A percentile compares a stretch with the other conserved stretches of the same genome.
Conservation (phyloP, 2,888 invertebrate genomes). For the Drosophila leonis region DNA sequence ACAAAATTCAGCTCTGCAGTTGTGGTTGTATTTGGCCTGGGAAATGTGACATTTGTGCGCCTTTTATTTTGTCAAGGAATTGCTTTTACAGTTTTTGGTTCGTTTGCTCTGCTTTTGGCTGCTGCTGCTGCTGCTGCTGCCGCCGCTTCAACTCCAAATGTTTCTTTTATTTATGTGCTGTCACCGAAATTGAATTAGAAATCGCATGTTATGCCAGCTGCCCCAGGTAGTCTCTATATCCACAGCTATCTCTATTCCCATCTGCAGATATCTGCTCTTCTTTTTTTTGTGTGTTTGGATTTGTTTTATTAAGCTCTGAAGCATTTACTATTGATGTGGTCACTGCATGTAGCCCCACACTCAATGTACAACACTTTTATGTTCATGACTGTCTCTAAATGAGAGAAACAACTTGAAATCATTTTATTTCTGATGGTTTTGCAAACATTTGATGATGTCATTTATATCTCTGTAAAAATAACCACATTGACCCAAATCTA, state of each 20-base stretch:
- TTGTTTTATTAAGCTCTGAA: constrained; percentile 44
- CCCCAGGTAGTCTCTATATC: constrained; percentile 33
- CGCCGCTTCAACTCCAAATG: constrained; percentile 53
- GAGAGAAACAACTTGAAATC: constrained; percentile 6
- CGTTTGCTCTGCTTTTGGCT: constrained; percentile 67
- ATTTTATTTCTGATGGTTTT: constrained; percentile 6
- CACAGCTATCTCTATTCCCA: not conserved
- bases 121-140: constrained; percentile 20
- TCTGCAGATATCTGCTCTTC: constrained; percentile 3
- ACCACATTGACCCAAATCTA: no score
- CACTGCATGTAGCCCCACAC: constrained; percentile 18
- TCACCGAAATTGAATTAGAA: constrained; percentile 79
- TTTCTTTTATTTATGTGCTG: constrained; percentile 77
- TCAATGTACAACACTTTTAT: not conserved
- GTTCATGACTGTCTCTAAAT: constrained; percentile 4
- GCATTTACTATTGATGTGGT: constrained; percentile 34
- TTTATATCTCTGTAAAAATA: not conserved
- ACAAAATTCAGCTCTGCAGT: constrained; percentile 50
- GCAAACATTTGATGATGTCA: not conserved
- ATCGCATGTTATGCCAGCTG: constrained; percentile 71
- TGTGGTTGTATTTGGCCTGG: constrained; percentile 65
- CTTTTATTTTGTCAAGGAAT: constrained; percentile 74
- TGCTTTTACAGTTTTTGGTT: constrained; percentile 74
- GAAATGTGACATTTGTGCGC: constrained; percentile 77
- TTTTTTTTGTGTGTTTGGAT: constrained; percentile 8